Evolutionary conservation across 2,797 vertebrate species (phyloP).

Genomic region (Staurois parvus): DNA sequence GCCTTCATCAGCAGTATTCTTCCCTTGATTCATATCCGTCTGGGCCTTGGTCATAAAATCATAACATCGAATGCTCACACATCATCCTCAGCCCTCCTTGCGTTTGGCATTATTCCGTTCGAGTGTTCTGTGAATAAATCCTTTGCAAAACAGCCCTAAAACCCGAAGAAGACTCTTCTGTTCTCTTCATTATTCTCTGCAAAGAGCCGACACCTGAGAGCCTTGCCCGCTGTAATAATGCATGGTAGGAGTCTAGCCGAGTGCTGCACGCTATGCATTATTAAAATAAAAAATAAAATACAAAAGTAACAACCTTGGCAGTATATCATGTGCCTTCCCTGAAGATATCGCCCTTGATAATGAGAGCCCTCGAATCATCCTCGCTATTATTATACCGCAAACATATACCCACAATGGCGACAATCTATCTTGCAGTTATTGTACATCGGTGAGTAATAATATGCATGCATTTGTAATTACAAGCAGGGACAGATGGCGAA

Average conservation of each 20-base stretch:
- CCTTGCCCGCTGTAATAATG: not conserved
- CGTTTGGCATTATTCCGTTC: not conserved
- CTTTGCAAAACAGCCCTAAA: not conserved
- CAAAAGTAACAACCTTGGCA: constrained; percentile 2
- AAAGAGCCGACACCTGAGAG: not conserved
- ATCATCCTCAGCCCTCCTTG: no score
- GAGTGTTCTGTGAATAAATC: not conserved
- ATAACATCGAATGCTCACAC: no score
- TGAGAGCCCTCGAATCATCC: constrained; percentile 34
- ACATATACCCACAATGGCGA: constrained; percentile 32
- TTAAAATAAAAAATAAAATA: constrained; percentile 26
- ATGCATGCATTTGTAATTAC: constrained; percentile 56
- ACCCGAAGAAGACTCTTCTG: not conserved
- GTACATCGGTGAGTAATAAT: constrained; percentile 50
- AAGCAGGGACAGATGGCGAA: constrained; percentile 50
- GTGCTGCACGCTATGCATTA: constrained; percentile 12
- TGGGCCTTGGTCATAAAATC: no score
- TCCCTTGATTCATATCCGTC: no score
- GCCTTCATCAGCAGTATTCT: no score
- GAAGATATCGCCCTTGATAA: constrained; percentile 24
- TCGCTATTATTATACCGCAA: constrained; percentile 21
- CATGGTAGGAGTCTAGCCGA: not conserved
- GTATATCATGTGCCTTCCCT: constrained; percentile 12
- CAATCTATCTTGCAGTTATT: constrained; percentile 52
- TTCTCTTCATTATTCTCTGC: not conserved